Base-by-base conservation (phyloP, 1,140 invertebrate genomes). In the Atopsyche davidsoni region DNA sequence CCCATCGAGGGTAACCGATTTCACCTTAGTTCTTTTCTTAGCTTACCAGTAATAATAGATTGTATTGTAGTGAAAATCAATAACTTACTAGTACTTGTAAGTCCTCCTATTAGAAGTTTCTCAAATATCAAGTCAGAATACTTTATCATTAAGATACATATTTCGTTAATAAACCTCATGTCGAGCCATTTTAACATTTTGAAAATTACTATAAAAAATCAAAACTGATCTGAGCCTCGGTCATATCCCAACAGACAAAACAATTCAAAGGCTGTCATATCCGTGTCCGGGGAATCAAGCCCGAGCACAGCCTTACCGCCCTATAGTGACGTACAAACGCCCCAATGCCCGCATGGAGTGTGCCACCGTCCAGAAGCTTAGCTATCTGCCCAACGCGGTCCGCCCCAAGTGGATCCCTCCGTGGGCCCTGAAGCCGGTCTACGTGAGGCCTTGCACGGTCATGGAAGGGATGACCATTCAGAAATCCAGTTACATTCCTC, bases 351-450 rank as follows among this genome's bases (percentile, higher is more conserved):
- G 64, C 21, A 73, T 73, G 66, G 70, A 72, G 2, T 62, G 61
- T 22, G 56, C 55, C 42, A 81, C 79, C 3, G 67, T 79, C 0
- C 73, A 81, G 45, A 79, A 76, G 58, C 68, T 80, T 59, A 80
- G 79, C 46, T 82, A 76, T 43, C 68, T 75, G 61, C 79, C 78
- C 1, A 69, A 69, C 35, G 63, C 67, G 47, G 65, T 68, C 35
- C 55, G 61, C 11, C 59, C 62, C 3, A 59, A 61, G 39, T 62
- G 62, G 11, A 65, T 65, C n/a, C 57, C 62, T 14, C 65, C 68
- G 3, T 68, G 67, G 48, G 63, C 66, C 39, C 61, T 67, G 41
- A 64, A 63, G 45, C 49, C 64, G 1, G 10, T 10, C 4, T 54
- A 57, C 44, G 19, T 16, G 18, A 21, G 19, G 19, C 55, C 51